Percentiles rank a stretch among this genome's conserved stretches.
Evolutionary conservation across 2,113 vertebrate genomes (phyloP).

Genomic region (Tricholaema leucomelas): DNA sequence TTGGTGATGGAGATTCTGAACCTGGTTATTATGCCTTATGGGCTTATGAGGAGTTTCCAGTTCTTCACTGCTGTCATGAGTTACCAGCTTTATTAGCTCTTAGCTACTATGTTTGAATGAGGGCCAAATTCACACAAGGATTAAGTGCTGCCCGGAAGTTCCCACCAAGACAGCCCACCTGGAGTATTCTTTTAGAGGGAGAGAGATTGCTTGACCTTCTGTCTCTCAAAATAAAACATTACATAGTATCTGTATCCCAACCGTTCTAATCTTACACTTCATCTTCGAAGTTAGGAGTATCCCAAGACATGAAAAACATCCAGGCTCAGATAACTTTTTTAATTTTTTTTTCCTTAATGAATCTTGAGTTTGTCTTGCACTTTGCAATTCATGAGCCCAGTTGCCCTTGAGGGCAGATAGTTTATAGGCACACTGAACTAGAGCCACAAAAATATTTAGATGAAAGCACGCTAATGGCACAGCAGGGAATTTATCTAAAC

Average conservation of each 20-base stretch:
- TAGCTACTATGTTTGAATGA: not conserved
- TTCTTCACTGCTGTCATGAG: not conserved
- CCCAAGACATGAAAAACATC: not conserved
- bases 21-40: not conserved
- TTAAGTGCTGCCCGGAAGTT: not conserved
- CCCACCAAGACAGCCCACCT: not conserved
- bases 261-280: not conserved
- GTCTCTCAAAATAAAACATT: not conserved
- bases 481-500: not conserved
- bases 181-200: not conserved
- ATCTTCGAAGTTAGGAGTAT: not conserved
- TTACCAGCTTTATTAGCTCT: not conserved
- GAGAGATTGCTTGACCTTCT: not conserved
- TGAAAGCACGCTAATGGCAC: not conserved
- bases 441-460: not conserved
- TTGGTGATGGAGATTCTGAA: not conserved
- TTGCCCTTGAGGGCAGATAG: not conserved
- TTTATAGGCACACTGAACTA: too few species aligned
- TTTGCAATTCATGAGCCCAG: not conserved
- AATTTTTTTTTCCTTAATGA: not conserved
- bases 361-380: not conserved
- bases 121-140: not conserved
- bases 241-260: fast-evolving
- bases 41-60: not conserved
- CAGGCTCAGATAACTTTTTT: not conserved